A percentile compares a stretch with the other conserved stretches of the same genome.
These are phyloP conservation scores for Bergia puertoricense DNA, from an alignment of 92 coral and sea anemone species.

Conservation along the genomic window DNA sequence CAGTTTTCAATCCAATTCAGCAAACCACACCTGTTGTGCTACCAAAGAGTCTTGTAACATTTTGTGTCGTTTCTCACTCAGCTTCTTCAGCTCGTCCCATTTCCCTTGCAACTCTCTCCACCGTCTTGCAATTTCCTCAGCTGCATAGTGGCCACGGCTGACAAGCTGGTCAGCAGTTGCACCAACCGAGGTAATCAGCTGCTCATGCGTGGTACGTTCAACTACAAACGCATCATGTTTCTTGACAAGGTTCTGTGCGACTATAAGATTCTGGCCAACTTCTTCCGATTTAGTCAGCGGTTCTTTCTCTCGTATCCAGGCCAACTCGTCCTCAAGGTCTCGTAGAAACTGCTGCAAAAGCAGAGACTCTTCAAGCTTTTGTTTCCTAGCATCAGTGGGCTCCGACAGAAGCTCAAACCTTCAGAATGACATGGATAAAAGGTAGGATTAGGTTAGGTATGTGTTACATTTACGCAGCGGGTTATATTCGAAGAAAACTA, in stretches of 20 bases:
- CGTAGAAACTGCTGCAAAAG: slow-evolving; percentile 78
- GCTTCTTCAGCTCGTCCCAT: slow-evolving; percentile 71
- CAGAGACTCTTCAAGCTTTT: slow-evolving; percentile 76
- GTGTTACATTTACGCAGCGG: not conserved
- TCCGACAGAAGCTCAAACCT: slow-evolving; percentile 77
- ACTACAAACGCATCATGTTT: slow-evolving; percentile 91
- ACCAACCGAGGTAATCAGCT: slow-evolving; percentile 62
- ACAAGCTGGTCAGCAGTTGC: slow-evolving; percentile 75
- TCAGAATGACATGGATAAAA: not conserved
- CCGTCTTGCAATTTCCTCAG: slow-evolving; percentile 71
- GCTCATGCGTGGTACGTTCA: slow-evolving; percentile 85
- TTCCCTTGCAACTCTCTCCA: slow-evolving; percentile 61
- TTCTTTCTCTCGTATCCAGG: slow-evolving; percentile 94
- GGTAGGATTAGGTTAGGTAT: not conserved
- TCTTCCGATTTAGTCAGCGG: slow-evolving; percentile 85
- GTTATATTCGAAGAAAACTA: not conserved
- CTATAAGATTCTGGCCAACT: slow-evolving; percentile 80
- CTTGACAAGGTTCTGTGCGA: slow-evolving; percentile 85
- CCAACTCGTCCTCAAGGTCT: slow-evolving; percentile 90
- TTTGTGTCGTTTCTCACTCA: slow-evolving; percentile 65
- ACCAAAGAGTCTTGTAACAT: slow-evolving; percentile 73
- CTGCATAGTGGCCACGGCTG: slow-evolving; percentile 75
- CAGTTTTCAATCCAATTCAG: no score
- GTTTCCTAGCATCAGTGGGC: slow-evolving; percentile 73
- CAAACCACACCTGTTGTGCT: slow-evolving; percentile 74